Evolutionary conservation across 1,140 invertebrate genomes (phyloP), one percentile per base, ranked within the genome.

Genomic region (Phymorhynchus buccinoides): DNA sequence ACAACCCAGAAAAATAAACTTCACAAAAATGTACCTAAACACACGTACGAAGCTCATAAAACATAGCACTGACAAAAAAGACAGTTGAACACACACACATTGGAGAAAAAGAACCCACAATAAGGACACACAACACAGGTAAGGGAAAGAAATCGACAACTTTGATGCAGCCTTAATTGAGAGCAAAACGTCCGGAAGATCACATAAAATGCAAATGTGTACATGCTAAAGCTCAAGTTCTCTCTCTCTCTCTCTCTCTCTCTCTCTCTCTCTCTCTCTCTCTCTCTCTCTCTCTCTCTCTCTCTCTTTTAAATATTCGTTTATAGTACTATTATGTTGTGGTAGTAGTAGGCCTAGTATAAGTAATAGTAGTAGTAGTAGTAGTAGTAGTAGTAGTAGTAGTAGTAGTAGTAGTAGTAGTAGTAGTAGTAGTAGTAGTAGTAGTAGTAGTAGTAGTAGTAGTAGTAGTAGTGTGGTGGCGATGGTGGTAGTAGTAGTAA

Each of bases 181-280:
- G 52, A 27, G 12, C 52, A 56, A 12, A 56, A 14, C 52, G 12
- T 56, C 27, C 27, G 52, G 52, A 56, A 56, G 12, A 12, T 56
- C 52, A 14, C 52, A 14, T 27, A 14, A 56, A 14, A 27, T 56
- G 52, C 27, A 56, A 56, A 56, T 56, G 12, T 56, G 27, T 56
- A 27, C 27, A 56, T 14, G 27, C 27, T 56, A 56, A 56, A 56
- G 27, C 27, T n/a, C n/a, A n/a, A n/a, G n/a, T n/a, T n/a, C n/a
- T n/a, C n/a, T n/a, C n/a, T n/a, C n/a, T n/a, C n/a, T 14, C 12
- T 14, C 12, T 56, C 12, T 12, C 52, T 14, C 52, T 56, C 52
- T 56, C 52, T 56, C 52, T 56, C 52, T 56, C 52, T 56, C 52
- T 56, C 52, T 56, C 52, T 56, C 52, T 56, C 52, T 56, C 52